A percentile compares a stretch with the other conserved stretches of the same genome.
Evolutionary conservation across 2,113 vertebrate species (phyloP).

Genomic region (Ctenodactylus gundi): DNA sequence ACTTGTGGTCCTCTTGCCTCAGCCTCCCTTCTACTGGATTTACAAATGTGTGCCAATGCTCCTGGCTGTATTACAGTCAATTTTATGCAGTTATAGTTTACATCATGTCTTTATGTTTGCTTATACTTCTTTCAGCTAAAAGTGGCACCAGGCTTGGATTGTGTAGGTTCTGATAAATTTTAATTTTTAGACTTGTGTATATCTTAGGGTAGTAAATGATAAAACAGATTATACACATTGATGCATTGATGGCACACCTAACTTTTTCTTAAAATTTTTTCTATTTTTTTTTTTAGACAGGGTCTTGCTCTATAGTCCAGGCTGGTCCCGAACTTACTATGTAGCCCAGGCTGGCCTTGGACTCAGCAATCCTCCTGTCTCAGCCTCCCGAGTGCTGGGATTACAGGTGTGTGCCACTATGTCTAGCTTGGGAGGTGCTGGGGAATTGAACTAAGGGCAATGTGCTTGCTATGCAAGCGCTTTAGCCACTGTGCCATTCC

Average conservation of each 20-base stretch:
- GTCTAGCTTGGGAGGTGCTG: too few relatives aligned
- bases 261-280: neutral
- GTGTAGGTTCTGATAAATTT: neutral
- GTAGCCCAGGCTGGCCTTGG: too few relatives aligned
- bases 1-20: neutral
- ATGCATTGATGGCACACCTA: neutral
- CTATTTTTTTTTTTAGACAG: too few relatives aligned
- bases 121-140: neutral
- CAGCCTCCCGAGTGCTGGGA: too few relatives aligned
- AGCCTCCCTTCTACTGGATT: neutral
- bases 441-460: too few relatives aligned
- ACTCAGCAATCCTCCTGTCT: too few relatives aligned
- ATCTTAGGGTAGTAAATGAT: neutral
- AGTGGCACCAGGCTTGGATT: neutral
- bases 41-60: neutral
- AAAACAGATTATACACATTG: neutral
- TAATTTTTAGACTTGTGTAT: neutral
- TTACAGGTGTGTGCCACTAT: too few relatives aligned
- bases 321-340: too few relatives aligned
- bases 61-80: neutral
- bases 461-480: too few relatives aligned
- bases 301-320: too few relatives aligned
- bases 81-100: neutral
- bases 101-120: neutral
- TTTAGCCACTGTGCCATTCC: too few relatives aligned